These are phyloP conservation scores for Apogon hyalosoma DNA, from an alignment of 2,797 vertebrate species.

Conservation along the genomic window DNA sequence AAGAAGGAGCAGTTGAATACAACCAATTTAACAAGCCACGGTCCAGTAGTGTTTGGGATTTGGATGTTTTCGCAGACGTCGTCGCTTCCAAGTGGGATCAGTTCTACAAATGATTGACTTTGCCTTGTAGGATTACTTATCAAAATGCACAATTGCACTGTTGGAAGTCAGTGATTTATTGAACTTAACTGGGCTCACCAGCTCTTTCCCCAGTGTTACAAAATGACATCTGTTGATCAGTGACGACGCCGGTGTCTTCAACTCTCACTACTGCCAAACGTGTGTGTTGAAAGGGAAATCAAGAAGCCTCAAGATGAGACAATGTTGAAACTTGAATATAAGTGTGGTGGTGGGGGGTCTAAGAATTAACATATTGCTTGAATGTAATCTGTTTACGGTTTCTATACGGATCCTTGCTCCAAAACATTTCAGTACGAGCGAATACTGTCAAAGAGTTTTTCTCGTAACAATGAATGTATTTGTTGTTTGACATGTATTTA, in stretches of 20 bases:
- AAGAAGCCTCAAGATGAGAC: constrained; percentile 45
- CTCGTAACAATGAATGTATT: constrained; percentile 83
- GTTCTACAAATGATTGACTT: constrained; percentile 39
- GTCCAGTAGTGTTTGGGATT: constrained; percentile 35
- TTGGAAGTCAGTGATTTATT: constrained; percentile 42
- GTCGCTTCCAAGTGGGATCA: constrained; percentile 22
- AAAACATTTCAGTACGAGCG: constrained; percentile 76
- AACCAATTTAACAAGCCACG: constrained; percentile 19
- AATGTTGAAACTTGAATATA: constrained; percentile 73
- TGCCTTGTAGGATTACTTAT: constrained; percentile 54
- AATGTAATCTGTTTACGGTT: constrained; percentile 85
- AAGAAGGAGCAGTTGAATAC: constrained; percentile 54
- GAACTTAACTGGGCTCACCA: constrained; percentile 19
- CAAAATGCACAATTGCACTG: constrained; percentile 42
- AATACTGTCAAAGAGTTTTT: constrained; percentile 63
- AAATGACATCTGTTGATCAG: constrained; percentile 38
- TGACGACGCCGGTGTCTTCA: constrained; percentile 62
- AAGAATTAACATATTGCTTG: constrained; percentile 65
- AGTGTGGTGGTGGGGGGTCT: constrained; percentile 25
- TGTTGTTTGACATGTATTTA: constrained; percentile 72
- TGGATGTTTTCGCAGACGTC: neutral
- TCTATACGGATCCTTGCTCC: constrained; percentile 66
- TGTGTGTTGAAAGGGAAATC: constrained; percentile 45
- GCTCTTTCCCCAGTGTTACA: constrained; percentile 29
- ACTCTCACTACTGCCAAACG: constrained; percentile 79